These are phyloP conservation scores for Oncorhynchus nerka DNA, from an alignment of 2,113 vertebrate genomes.

Conservation along the genomic window DNA sequence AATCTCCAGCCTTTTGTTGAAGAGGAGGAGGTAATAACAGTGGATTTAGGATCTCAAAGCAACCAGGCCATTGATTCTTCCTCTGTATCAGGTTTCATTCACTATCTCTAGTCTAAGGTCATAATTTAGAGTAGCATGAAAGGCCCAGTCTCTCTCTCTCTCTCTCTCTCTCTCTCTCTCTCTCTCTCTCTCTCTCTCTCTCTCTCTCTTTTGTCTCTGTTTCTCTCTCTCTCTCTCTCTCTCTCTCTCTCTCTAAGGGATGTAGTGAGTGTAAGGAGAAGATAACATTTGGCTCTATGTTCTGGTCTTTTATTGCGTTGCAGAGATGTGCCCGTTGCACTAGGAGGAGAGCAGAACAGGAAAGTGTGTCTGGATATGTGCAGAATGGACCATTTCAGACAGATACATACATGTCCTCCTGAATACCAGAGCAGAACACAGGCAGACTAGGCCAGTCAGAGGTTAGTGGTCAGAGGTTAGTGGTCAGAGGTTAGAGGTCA, in stretches of 20 bases:
- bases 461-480: too few species aligned
- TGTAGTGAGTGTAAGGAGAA: constrained; percentile 38
- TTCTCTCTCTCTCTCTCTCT: too few species aligned
- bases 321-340: constrained; percentile 41
- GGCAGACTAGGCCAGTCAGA: too few species aligned
- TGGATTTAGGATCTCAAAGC: constrained; percentile 28
- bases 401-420: too few species aligned
- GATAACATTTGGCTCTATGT: constrained; percentile 57
- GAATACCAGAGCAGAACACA: too few species aligned
- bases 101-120: constrained; percentile 36
- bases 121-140: too few species aligned
- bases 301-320: constrained; percentile 60
- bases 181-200: too few species aligned
- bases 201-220: too few species aligned
- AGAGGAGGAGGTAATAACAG: constrained; percentile 53
- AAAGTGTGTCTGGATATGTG: constrained; percentile 13
- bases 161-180: too few species aligned
- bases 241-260: constrained; percentile 22
- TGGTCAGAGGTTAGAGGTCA: too few species aligned
- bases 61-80: not conserved
- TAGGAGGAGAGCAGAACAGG: constrained; percentile 2
- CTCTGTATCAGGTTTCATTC: constrained; percentile 31
- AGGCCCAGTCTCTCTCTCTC: too few species aligned
- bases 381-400: too few species aligned
- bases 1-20: constrained; percentile 54